Base-by-base conservation (phyloP, 2,888 invertebrate genomes). In the Lasioglossum marginatum region DNA sequence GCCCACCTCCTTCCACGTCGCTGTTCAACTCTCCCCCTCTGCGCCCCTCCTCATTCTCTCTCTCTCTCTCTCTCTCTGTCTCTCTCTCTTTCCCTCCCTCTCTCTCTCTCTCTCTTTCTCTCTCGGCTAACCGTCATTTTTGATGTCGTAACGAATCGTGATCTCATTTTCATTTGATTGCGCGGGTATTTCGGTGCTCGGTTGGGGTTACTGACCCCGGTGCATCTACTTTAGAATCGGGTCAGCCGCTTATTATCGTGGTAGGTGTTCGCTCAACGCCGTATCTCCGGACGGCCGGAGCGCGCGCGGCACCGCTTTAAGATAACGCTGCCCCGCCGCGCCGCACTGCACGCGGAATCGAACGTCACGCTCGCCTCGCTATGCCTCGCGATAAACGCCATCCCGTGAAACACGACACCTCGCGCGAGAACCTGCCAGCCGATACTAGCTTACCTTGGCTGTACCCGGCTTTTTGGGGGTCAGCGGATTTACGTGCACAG, bases 111-210 rank as follows among this genome's bases (percentile, higher is more conserved):
- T 31, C 57, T 31, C 74, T 73, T 43, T 37, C 70, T 77, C 72
- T 31, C 84, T 79, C 86, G 73, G 79, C 75, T 88, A 87, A 90
- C 92, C 93, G 92, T 93, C 94, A 94, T 94, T 94, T 95, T 95
- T 95, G 94, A 94, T 95, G 94, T 94, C 93, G 95, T 94, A 94
- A 94, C 95, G 93, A 94, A 93, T 95, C 94, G 94, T 94, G 95
- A 95, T 95, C 95, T 95, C 95, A 95, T 95, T 95, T 95, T 95
- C 95, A 94, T 95, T 95, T 94, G 94, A 95, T 95, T 94, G 95
- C 95, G 91, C 94, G 90, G 40, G 92, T 94, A 94, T 94, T 94
- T 94, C 92, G 93, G 94, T 90, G 88, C 92, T 90, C 87, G 88
- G 40, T 90, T 88, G 93, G 89, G 95, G 94, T 95, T 93, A 94